Base-by-base conservation (phyloP, 92 coral and sea anemone species). In the Bergia sp. region DNA sequence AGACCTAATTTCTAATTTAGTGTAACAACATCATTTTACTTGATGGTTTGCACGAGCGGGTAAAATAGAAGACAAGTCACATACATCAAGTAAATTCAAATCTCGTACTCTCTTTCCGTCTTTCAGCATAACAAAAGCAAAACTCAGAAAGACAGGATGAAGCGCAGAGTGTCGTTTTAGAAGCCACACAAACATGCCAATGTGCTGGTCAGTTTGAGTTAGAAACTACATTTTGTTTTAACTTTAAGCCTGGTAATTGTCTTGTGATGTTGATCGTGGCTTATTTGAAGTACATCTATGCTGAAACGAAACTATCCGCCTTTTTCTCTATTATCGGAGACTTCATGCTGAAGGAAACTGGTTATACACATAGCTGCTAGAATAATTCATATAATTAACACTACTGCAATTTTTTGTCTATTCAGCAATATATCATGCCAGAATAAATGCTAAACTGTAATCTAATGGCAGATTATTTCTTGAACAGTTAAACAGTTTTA, bases 331-430 rank as follows among this genome's bases (percentile, higher is more conserved):
- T 36, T 6, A 69, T 69, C 38, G 72, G 29, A 45, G 64, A 69
- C 40, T 45, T 12, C n/a, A 23, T 50, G 86, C 77, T 84, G 65
- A 84, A 84, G 87, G 86, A 72, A 23, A 37, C 55, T 18, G 65
- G 44, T 57, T 20, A 36, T 45, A 45, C 37, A 80, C 38, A 57
- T 43, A 21, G 74, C 42, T 71, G 23, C 44, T 71, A 45, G 39
- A 84, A 67, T 44, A 71, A 72, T 67, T 36, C 47, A 16, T 71
- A 84, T 84, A 44, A 84, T 84, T 84, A 44, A 45, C 87, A 74
- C 21, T 73, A 47, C 65, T 29, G 45, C 75, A 12, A 74, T 65
- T 29, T 21, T 43, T 20, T 71, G 47, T 39, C 43, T 38, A 80
- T 80, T 53, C 3, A 15, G 36, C 37, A 57, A 36, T 1, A 37